Base-by-base conservation (phyloP, 2,888 invertebrate genomes). In the Eulithis prunata region DNA sequence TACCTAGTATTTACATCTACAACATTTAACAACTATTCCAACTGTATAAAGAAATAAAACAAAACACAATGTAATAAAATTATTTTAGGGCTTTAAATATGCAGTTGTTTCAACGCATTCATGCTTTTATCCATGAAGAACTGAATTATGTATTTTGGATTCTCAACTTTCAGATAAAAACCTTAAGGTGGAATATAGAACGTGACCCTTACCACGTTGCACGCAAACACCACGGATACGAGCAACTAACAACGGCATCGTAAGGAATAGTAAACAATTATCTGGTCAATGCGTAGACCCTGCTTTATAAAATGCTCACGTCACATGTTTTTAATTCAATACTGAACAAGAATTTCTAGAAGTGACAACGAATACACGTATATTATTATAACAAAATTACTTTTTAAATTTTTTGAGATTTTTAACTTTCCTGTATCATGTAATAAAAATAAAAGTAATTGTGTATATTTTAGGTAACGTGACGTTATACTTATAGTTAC, bases 181-280 rank as follows among this genome's bases (percentile, higher is more conserved):
- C 28, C 13, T 71, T 86, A 89, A 75, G 82, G 84, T 81, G 54
- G 66, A 79, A 68, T 77, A 74, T 74, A 58, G 78, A 68, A 32
- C 67, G 76, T 71, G 72, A 46, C 21, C n/a, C 65, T 67, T 68
- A 71, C 69, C 68, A 57, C 77, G 75, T 77, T 82, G 83, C 83
- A 85, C 78, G 81, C 81, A 81, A 81, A 79, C 76, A 80, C 77
- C 80, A 83, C 83, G 83, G 82, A 83, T 84, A 79, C 84, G 80
- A 83, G 83, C 79, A 79, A 83, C 84, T 84, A 84, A 85, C 32
- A 86, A 87, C 85, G 85, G 84, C 87, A 86, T 88, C 85, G 84
- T 85, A 85, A 32, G 83, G 81, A 87, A 88, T 88, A 88, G 88
- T 90, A 90, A 90, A 90, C 88, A 90, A 90, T 85, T 85, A 86